Conservation (phyloP, 2,113 vertebrate genomes). For the Calidris pygmaea region DNA sequence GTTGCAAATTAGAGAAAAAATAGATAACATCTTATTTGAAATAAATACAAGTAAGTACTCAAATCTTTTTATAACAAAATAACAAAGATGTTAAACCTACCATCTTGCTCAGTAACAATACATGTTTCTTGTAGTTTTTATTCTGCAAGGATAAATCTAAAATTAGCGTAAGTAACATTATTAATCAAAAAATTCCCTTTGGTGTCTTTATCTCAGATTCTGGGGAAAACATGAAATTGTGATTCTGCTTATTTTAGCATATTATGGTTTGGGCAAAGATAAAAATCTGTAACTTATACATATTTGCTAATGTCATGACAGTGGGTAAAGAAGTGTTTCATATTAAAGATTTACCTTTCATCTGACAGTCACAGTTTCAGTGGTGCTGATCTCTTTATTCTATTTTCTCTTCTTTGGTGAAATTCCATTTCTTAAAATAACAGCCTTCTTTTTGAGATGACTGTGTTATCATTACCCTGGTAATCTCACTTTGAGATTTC, state of each 20-base stretch:
- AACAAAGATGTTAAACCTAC: background rate
- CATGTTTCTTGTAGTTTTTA: background rate
- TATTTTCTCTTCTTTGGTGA: constrained; percentile 16
- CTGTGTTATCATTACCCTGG: constrained; percentile 52
- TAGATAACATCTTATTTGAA: background rate
- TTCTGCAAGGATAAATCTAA: background rate
- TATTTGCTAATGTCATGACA: constrained; percentile 44
- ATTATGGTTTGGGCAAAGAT: constrained; percentile 28
- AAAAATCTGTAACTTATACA: constrained; percentile 31
- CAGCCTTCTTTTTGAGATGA: constrained; percentile 35
- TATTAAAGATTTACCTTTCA: constrained; percentile 60
- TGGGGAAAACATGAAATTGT: background rate
- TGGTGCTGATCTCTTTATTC: constrained; percentile 52
- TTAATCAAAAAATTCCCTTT: constrained; percentile 15
- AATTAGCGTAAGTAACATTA: background rate
- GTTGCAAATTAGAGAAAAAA: background rate
- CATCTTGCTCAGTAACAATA: background rate
- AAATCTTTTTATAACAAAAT: background rate
- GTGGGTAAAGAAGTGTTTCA: constrained; percentile 27
- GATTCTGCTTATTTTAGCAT: constrained; percentile 60
- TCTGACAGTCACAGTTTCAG: constrained; percentile 48
- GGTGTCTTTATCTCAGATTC: background rate
- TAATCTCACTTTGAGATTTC: constrained; percentile 73
- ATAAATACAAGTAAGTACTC: background rate
- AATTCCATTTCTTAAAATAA: constrained; percentile 70